Evolutionary conservation across 2,113 vertebrate species (phyloP).

Genomic region (Myotis yumanensis): DNA sequence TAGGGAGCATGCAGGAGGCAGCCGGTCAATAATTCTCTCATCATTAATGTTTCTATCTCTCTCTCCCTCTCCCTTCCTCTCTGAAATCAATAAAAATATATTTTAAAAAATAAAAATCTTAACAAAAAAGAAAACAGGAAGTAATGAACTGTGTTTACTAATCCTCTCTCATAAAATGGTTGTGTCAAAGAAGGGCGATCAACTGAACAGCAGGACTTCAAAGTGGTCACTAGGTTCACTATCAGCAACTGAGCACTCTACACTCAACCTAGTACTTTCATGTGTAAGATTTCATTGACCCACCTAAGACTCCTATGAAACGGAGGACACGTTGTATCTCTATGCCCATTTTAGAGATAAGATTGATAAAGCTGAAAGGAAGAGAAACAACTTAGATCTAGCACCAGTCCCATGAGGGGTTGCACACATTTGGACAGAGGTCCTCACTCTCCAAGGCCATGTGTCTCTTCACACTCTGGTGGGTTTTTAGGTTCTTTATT

Average conservation of each 20-base stretch:
- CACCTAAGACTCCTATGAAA: not conserved
- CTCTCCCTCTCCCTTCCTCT: no score
- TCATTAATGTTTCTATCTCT: no score
- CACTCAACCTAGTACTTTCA: not conserved
- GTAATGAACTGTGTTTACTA: not conserved
- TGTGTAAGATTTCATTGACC: not conserved
- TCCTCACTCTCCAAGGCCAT: not conserved
- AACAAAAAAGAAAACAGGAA: not conserved
- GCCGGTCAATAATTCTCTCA: no score
- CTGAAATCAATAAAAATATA: no score
- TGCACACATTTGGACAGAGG: not conserved
- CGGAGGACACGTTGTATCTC: not conserved
- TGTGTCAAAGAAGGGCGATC: not conserved
- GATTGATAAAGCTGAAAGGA: not conserved
- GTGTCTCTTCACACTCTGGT: fast-evolving
- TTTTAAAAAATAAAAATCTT: no score
- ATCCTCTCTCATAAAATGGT: not conserved
- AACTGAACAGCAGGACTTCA: not conserved
- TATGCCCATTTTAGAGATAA: not conserved
- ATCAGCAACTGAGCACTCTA: not conserved
- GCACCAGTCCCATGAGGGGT: no score
- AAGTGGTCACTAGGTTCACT: not conserved
- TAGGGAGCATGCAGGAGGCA: no score
- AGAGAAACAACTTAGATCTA: not conserved
- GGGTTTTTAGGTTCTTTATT: not conserved